Evolutionary conservation across 2,797 vertebrate genomes (phyloP), one percentile per base, ranked within the genome.

Genomic region (Characodon lateralis): DNA sequence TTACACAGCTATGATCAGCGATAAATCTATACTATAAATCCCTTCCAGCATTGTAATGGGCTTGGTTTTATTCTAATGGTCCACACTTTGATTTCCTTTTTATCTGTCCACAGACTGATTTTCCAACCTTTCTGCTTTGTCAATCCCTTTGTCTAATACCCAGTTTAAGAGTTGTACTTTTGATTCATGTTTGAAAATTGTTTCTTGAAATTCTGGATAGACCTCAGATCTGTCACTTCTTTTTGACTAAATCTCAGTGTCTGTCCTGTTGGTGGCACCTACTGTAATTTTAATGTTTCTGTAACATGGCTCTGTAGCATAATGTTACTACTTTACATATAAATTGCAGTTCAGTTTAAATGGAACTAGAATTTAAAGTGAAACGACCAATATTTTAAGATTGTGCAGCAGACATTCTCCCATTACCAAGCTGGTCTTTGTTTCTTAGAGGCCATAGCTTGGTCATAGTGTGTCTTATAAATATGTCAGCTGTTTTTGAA

Each of bases 1-100:
- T 50, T 74, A 56, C 83, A 61, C 50, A 14, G 46, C 85, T 55
- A 80, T 87, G 50, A 77, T 73, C 12, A 63, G 87, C 87, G 87
- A 79, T 76, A 78, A 85, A 87, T 86, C 87, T 85, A 73, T 84
- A 78, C 83, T 66, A 75, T 76, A 84, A 71, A 80, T 85, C 76
- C 81, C 58, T 28, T 55, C 43, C 76, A 77, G 76, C 76, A 20
- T 85, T 81, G 84, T 74, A 58, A 72, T 61, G 16, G 39, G 59
- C 75, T 63, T 82, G 73, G 72, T 77, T 84, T 88, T 24, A 26
- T 69, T 48, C 58, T 79, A 65, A 84, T 56, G 31, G 66, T 65
- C 31, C 61, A 26, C 68, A n/a, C 55, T 53, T 86, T 84, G 75
- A 73, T 82, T 84, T 72, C 53, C 74, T 74, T 72, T 81, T 83